These are phyloP conservation scores for Hecatera dysodea DNA, from an alignment of 2,888 invertebrate genomes.

Conservation along the genomic window DNA sequence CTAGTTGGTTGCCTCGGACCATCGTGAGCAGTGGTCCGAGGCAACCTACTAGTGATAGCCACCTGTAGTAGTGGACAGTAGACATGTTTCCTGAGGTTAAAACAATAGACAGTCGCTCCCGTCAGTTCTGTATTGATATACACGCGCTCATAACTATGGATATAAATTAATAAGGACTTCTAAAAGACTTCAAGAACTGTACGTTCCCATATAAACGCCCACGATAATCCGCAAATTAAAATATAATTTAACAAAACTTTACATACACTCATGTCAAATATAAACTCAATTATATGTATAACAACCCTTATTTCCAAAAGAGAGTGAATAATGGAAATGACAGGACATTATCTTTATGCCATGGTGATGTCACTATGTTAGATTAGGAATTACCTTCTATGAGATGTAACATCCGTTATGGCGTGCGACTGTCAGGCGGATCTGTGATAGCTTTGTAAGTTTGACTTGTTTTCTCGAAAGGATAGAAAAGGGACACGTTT, in stretches of 20 bases:
- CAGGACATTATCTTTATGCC: slow-evolving; percentile 64
- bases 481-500: slow-evolving; percentile 21
- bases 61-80: too few relatives aligned
- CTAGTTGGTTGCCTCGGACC: too few relatives aligned
- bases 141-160: too few relatives aligned
- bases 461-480: slow-evolving; percentile 38
- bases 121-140: too few relatives aligned
- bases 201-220: too few relatives aligned
- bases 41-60: too few relatives aligned
- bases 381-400: slow-evolving; percentile 58
- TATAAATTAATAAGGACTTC: too few relatives aligned
- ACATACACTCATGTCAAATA: neutral
- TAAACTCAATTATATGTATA: slow-evolving; percentile 8
- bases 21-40: too few relatives aligned
- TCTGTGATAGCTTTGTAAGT: slow-evolving; percentile 52
- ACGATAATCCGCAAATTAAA: neutral
- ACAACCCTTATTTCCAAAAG: slow-evolving; percentile 33
- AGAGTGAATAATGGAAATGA: slow-evolving; percentile 61
- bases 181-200: too few relatives aligned
- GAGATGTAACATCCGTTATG: slow-evolving; percentile 38
- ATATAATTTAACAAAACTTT: neutral
- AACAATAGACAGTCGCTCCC: too few relatives aligned
- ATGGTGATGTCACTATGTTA: slow-evolving; percentile 58
- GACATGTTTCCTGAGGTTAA: too few relatives aligned
- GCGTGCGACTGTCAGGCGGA: slow-evolving; percentile 39